These are phyloP conservation scores for Noctuana brunneofusca DNA, from an alignment of 2,888 invertebrate species.

Conservation along the genomic window DNA sequence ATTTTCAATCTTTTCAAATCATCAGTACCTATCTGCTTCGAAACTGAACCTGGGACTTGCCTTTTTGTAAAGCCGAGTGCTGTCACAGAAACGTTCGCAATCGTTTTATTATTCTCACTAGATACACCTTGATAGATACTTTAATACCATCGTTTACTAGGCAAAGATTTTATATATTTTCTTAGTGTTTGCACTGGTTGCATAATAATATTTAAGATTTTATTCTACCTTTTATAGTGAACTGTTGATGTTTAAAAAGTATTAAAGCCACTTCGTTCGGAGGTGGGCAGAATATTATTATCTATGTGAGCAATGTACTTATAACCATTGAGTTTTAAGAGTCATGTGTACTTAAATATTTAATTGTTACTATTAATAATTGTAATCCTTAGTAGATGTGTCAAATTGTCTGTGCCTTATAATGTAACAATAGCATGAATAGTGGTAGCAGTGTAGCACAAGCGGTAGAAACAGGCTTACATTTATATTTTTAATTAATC, in stretches of 20 bases:
- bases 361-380: conserved; percentile 28
- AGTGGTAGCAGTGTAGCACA: conserved; percentile 44
- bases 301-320: conserved; percentile 1
- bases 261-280: neutral
- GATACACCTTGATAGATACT: conserved; percentile 8
- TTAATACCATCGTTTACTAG: neutral
- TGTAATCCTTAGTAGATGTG: conserved; percentile 43
- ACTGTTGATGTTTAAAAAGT: conserved; percentile 6
- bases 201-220: conserved; percentile 2
- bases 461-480: conserved; percentile 14
- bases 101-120: neutral
- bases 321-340: conserved; percentile 33
- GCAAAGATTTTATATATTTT: conserved; percentile 6
- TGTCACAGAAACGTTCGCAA: neutral
- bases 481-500: conserved; percentile 9
- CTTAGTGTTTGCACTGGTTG: conserved; percentile 12
- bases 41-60: neutral
- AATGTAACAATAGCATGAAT: conserved; percentile 36
- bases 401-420: conserved; percentile 65
- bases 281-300: neutral
- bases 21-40: too few species aligned
- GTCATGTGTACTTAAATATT: conserved; percentile 29
- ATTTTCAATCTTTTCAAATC: neutral
- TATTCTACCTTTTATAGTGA: neutral
- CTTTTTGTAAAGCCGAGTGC: neutral